phyloP scores from a whole-genome alignment of 37 sponge, comb jelly and placozoan genomes.

The Hexactinellida sp. region DNA sequence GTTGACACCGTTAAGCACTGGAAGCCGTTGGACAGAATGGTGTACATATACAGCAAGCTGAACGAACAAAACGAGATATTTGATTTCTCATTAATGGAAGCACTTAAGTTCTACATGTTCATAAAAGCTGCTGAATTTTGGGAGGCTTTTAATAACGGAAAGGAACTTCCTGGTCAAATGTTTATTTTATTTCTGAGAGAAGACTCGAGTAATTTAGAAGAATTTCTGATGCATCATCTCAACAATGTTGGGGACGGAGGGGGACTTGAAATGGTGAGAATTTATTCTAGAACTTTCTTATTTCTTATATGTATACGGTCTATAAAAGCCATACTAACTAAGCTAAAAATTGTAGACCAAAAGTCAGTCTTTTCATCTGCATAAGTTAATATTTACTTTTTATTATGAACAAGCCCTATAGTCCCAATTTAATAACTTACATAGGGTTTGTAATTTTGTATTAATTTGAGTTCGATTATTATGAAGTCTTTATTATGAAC shows the following conservation, averaged over 20 bases:
- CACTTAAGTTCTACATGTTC: constrained; percentile 13
- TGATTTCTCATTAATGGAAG: constrained; percentile 13
- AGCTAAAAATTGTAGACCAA: too few species aligned
- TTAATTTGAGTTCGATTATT: too few species aligned
- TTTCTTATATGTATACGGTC: too few species aligned
- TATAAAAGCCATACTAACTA: too few species aligned
- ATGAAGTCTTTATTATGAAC: too few species aligned
- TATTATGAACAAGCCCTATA: too few species aligned
- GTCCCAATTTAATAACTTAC: too few species aligned
- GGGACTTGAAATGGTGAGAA: constrained; percentile 3
- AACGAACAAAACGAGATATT: neutral
- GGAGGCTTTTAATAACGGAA: neutral
- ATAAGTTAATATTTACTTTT: too few species aligned
- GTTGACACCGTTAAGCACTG: neutral
- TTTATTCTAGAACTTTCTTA: neutral
- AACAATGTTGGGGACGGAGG: neutral
- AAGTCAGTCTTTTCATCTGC: too few species aligned
- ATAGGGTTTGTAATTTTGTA: too few species aligned
- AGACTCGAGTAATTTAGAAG: neutral
- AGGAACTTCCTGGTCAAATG: neutral
- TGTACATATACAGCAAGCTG: neutral
- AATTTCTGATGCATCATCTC: neutral
- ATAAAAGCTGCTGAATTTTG: neutral
- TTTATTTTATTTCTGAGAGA: neutral
- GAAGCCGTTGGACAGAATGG: neutral